Evolutionary conservation across 2,113 vertebrate genomes (phyloP).

Genomic region (Chloebia gouldiae): DNA sequence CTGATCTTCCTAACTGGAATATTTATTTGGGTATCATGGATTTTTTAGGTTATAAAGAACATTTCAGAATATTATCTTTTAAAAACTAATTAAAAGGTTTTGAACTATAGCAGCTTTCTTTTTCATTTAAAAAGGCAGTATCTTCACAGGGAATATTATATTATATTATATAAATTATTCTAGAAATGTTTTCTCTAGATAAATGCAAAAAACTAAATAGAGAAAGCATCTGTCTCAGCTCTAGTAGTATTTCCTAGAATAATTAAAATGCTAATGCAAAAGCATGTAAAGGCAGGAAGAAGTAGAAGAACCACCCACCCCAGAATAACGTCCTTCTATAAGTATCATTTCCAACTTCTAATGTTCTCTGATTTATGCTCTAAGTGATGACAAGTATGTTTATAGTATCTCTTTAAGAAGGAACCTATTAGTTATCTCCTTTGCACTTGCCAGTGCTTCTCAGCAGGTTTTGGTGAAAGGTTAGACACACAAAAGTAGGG

Average conservation of each 20-base stretch:
- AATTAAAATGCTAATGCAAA: neutral
- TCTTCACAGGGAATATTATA: neutral
- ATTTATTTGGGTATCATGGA: neutral
- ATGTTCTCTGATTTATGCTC: neutral
- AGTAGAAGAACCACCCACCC: neutral
- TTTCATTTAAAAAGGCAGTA: neutral
- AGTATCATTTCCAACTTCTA: neutral
- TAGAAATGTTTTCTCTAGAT: neutral
- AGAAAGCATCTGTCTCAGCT: neutral
- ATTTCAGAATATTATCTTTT: neutral
- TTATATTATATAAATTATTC: neutral
- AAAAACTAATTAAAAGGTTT: neutral
- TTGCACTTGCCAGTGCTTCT: neutral
- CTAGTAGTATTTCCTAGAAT: neutral
- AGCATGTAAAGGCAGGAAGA: neutral
- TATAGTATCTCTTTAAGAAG: neutral
- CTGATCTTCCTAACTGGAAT: neutral
- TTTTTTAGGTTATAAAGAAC: neutral
- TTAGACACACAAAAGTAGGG: neutral
- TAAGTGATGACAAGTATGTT: neutral
- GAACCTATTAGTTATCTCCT: neutral
- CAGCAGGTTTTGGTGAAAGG: neutral
- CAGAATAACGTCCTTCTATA: neutral
- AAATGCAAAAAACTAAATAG: neutral
- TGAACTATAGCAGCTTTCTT: neutral